Base-by-base conservation (phyloP, 2,888 invertebrate species). In the Rugalucina vietnamica region DNA sequence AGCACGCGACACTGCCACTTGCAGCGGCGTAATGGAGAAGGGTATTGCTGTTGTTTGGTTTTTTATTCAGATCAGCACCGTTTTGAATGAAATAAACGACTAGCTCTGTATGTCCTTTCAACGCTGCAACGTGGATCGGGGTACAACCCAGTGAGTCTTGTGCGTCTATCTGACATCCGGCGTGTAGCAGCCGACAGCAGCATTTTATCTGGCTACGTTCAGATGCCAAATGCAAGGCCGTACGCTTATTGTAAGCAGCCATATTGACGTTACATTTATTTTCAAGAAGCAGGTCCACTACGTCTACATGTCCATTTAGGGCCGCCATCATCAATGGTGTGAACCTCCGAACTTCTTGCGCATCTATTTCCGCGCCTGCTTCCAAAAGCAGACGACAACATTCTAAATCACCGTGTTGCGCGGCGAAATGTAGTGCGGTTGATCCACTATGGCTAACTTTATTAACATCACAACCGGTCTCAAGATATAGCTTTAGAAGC, bases 241-340 rank as follows among this genome's bases (percentile, higher is more conserved):
- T 93, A 24, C 93, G 88, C 39, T 91, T 90, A 72, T 93, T 92
- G 81, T 93, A 92, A 1, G 93, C 92, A 2, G 84, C 92, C 91
- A 92, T 92, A 76, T 91, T 92, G 5, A 93, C 91, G 81, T 93
- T 92, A 79, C 93, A 93, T 75, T 92, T 92, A 71, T 89, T 86
- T 57, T 91, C 91, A 3, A 94, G 86, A 39, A 94, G 86, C 24
- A 92, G 86, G 37, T 87, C 83, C 8, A 93, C 91, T n/a, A 93
- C 91, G 34, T 89, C 88, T 0, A 86, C 83, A 81, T 93, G 93
- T 1, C 94, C 93, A 77, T 93, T 92, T 75, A 92, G 86, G 0
- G 93, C 91, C 4, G 94, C 94, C 92, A 94, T 93, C 92, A 94
- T 94, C n/a, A 94, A 84, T 1, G 95, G 94, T 1, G 94, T 92